These are phyloP conservation scores for Burhinus oedicnemus DNA, from an alignment of 2,113 vertebrate genomes.

Conservation along the genomic window DNA sequence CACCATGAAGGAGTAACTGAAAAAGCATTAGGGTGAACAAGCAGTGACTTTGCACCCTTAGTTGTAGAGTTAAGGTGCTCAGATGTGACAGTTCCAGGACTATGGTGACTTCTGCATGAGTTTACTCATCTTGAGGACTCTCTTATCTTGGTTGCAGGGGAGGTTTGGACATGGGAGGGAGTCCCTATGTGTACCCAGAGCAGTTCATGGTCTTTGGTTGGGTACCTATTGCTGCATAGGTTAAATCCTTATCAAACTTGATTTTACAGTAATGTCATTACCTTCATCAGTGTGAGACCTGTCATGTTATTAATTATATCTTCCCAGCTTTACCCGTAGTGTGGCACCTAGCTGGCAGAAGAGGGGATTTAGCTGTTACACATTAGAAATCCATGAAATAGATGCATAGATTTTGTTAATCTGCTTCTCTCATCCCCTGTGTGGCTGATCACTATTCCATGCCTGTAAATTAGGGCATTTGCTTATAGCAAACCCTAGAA, in stretches of 20 bases:
- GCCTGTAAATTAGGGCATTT: not conserved
- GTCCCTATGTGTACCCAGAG: accelerated
- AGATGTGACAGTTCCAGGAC: not conserved
- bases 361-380: not conserved
- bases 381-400: not conserved
- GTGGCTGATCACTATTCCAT: not conserved
- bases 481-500: not conserved
- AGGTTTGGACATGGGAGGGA: not conserved
- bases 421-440: not conserved
- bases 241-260: not conserved
- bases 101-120: accelerated
- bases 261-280: not conserved
- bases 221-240: not conserved
- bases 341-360: not conserved
- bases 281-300: not conserved
- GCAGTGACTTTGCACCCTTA: not conserved
- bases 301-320: not conserved
- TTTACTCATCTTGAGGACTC: not conserved
- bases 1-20: not conserved
- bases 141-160: not conserved
- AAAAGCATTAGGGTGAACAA: not conserved
- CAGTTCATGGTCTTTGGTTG: not conserved
- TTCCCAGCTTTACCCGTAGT: not conserved
- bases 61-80: not conserved
- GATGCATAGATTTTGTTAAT: not conserved